Evolutionary conservation across 1,140 invertebrate genomes (phyloP).

Genomic region (Amyelois transitella): DNA sequence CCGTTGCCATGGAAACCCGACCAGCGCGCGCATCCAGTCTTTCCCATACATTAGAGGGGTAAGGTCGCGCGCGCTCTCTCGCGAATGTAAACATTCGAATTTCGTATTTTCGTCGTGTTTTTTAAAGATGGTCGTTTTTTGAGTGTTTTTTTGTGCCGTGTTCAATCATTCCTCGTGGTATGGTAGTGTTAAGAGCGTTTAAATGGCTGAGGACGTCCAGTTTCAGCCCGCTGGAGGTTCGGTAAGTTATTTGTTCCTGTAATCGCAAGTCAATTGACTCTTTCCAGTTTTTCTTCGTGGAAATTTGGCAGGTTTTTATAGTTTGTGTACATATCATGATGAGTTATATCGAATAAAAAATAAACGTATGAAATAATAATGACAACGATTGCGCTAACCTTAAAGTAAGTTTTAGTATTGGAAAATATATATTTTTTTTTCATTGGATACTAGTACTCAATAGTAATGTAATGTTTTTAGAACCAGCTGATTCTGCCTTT

Average conservation of each 20-base stretch:
- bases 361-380: too few relatives aligned
- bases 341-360: too few relatives aligned
- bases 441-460: too few relatives aligned
- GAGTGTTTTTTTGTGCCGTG: not conserved
- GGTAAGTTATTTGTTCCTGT: not conserved
- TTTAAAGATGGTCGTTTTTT: not conserved
- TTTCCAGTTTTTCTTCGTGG: not conserved
- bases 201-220: not conserved
- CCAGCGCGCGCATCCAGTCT: conserved; percentile 3
- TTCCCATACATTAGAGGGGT: not conserved
- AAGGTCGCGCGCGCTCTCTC: not conserved
- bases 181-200: not conserved
- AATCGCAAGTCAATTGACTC: not conserved
- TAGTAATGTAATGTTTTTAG: too few relatives aligned
- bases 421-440: too few relatives aligned
- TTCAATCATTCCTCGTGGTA: not conserved
- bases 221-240: not conserved
- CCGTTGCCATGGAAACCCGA: not conserved
- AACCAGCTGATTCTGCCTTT: too few relatives aligned
- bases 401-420: too few relatives aligned
- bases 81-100: conserved; percentile 2
- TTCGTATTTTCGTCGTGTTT: not conserved
- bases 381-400: too few relatives aligned
- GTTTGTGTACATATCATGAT: too few relatives aligned
- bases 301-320: not conserved